phyloP scores from a whole-genome alignment of 2,888 invertebrate species.

The Rhagonycha fulva region DNA sequence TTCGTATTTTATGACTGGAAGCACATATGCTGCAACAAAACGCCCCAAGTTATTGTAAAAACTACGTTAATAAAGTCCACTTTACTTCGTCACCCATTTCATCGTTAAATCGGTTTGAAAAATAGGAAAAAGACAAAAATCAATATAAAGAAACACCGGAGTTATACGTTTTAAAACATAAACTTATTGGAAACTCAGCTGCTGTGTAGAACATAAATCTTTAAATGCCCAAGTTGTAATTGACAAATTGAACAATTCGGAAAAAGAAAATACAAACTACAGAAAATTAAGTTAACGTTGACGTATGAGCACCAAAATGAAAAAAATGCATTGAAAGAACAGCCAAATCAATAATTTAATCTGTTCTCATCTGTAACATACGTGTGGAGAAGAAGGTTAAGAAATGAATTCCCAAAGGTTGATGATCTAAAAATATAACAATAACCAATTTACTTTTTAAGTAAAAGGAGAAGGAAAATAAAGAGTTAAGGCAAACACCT shows the following conservation, averaged over 20 bases:
- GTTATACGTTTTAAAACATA: background rate
- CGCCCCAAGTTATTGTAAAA: background rate
- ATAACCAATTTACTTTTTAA: background rate
- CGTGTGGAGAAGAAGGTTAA: background rate
- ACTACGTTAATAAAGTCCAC: background rate
- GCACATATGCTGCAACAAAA: background rate
- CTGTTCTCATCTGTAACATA: background rate
- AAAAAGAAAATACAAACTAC: background rate
- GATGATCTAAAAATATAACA: background rate
- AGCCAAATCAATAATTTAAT: background rate
- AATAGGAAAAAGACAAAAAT: background rate
- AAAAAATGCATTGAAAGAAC: background rate
- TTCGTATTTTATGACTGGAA: background rate
- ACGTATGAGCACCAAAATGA: background rate
- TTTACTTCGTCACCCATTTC: background rate
- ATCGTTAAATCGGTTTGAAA: background rate
- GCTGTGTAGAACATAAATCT: background rate
- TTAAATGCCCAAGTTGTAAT: background rate
- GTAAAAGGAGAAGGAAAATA: background rate
- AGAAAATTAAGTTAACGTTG: background rate
- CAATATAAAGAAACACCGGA: background rate
- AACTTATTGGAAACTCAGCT: background rate
- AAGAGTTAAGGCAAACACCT: background rate
- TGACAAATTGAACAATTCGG: background rate
- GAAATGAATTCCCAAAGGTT: background rate